These are phyloP conservation scores for Eublepharis macularius DNA, from an alignment of 2,113 vertebrate genomes.

Conservation along the genomic window DNA sequence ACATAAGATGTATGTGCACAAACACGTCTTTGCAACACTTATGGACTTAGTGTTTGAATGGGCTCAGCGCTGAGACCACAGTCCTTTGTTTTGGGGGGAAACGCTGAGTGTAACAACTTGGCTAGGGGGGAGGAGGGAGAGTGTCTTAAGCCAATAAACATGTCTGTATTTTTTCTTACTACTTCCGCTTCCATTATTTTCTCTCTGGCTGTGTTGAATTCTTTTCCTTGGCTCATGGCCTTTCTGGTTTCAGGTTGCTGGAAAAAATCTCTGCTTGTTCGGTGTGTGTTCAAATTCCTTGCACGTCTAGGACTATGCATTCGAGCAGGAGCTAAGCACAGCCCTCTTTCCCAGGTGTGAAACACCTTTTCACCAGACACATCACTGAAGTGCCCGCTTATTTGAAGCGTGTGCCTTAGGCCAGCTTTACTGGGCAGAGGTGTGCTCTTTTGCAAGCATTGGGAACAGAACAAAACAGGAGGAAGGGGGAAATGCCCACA, in stretches of 20 bases:
- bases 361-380: neutral
- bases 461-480: neutral
- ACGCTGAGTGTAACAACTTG: neutral
- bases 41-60: neutral
- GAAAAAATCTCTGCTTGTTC: no score
- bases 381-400: neutral
- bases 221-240: neutral
- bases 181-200: neutral
- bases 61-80: neutral
- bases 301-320: no score
- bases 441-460: no score
- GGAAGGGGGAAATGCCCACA: neutral
- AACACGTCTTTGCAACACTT: neutral
- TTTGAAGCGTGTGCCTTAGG: no score
- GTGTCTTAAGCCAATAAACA: constrained; percentile 1
- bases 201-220: no score
- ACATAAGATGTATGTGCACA: rapidly evolving
- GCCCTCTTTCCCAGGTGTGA: no score
- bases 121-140: neutral
- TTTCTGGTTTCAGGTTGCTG: no score
- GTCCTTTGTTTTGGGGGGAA: neutral
- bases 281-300: no score
- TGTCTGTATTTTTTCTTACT: neutral
- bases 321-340: no score
- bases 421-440: neutral